phyloP scores from a whole-genome alignment of 1,140 invertebrate genomes.

The Tetramorium simillimum region DNA sequence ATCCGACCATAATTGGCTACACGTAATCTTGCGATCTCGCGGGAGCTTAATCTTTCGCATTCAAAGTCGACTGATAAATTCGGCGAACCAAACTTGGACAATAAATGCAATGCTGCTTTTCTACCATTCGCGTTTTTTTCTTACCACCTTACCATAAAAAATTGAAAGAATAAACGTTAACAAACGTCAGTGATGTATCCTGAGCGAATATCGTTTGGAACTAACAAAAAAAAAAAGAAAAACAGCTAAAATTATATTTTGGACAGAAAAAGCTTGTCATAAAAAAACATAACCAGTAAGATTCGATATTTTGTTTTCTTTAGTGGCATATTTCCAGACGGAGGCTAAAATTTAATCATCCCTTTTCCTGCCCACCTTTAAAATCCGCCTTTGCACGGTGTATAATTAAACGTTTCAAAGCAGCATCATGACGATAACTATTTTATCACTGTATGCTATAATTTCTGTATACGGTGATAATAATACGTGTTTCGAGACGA shows the following conservation, averaged over 20 bases:
- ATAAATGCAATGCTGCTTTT: not conserved
- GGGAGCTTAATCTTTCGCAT: not conserved
- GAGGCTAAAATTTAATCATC: not conserved
- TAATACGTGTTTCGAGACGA: slow-evolving; percentile 18
- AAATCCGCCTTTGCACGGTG: not conserved
- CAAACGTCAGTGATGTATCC: not conserved
- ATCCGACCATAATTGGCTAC: slow-evolving; percentile 4
- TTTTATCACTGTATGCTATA: slow-evolving; percentile 25
- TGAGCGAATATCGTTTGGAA: not conserved
- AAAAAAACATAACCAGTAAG: not conserved
- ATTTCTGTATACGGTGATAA: slow-evolving; percentile 25
- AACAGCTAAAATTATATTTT: not conserved
- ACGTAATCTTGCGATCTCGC: not conserved
- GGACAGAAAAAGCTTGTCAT: not conserved
- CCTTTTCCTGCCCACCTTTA: not conserved
- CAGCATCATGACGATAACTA: not conserved
- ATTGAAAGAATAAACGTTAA: not conserved
- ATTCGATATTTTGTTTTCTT: not conserved
- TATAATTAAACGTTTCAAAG: slow-evolving; percentile 48
- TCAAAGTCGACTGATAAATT: not conserved
- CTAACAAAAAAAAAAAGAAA: not conserved
- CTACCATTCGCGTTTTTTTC: not conserved
- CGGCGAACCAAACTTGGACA: not conserved
- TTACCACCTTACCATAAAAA: not conserved
- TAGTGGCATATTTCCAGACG: not conserved